Percentiles rank a stretch among this genome's conserved stretches.
Conservation (phyloP, 2,797 vertebrate species). For the Capromys pilorides region DNA sequence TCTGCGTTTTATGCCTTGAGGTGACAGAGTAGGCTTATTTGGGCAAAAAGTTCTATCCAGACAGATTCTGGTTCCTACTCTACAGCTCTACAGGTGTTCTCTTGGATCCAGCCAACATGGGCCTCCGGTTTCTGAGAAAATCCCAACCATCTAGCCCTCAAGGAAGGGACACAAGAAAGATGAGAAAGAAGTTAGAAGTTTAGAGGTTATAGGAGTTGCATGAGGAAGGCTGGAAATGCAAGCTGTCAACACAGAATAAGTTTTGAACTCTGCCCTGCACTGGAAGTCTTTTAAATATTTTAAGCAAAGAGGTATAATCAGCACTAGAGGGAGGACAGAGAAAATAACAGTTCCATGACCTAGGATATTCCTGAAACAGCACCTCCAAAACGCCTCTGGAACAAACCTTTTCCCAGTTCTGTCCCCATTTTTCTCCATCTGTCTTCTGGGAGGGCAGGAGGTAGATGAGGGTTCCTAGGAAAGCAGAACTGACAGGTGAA, state of each 20-base stretch:
- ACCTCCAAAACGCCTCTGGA: not conserved
- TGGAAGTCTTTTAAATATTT: not conserved
- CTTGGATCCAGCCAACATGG: not conserved
- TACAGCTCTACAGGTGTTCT: not conserved
- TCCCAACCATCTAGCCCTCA: not conserved
- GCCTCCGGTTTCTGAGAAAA: not conserved
- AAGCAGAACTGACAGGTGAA: slow-evolving; percentile 84
- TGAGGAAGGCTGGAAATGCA: not conserved
- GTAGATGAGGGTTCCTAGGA: slow-evolving; percentile 58
- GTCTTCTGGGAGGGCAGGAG: slow-evolving; percentile 56
- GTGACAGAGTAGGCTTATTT: rapidly evolving
- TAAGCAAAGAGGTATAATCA: not conserved
- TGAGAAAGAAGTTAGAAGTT: not conserved
- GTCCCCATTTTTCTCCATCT: not conserved
- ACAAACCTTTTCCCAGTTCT: not conserved
- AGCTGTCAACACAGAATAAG: rapidly evolving
- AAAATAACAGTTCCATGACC: not conserved
- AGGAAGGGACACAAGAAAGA: not conserved
- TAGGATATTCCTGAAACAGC: not conserved
- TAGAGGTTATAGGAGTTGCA: not conserved
- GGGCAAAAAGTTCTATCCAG: not conserved
- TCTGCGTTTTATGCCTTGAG: not conserved
- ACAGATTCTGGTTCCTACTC: not conserved
- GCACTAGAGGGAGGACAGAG: not conserved
- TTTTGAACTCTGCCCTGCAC: not conserved